Conservation (phyloP, 2,113 vertebrate species). For the Toxotes jaculatrix region DNA sequence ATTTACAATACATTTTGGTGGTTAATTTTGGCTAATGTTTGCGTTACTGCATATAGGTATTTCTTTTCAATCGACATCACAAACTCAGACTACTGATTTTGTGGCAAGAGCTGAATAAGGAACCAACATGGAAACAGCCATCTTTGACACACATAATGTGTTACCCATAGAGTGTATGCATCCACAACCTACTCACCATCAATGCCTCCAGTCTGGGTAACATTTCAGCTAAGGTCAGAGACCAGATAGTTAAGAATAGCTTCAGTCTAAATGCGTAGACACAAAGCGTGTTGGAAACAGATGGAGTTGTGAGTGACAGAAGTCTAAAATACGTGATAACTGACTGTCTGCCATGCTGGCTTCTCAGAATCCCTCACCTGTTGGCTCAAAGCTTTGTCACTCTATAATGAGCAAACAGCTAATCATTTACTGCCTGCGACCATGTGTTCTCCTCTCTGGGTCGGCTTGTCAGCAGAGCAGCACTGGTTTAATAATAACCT, state of each 20-base stretch:
- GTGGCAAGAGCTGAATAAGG: background rate
- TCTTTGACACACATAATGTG: conserved; percentile 8
- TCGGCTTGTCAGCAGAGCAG: background rate
- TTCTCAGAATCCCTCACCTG: conserved; percentile 56
- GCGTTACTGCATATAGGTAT: background rate
- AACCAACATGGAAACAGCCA: background rate
- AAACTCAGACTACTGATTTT: too few species aligned
- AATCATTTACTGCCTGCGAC: conserved; percentile 25
- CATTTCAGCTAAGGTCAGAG: conserved; percentile 45
- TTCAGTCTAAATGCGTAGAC: conserved; percentile 34
- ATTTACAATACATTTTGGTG: background rate
- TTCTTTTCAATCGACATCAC: background rate
- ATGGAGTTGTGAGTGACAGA: conserved; percentile 26
- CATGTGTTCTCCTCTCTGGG: conserved; percentile 5
- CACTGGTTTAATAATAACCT: conserved; percentile 47
- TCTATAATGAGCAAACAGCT: conserved; percentile 47
- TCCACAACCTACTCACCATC: conserved; percentile 1
- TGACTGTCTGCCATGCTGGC: background rate
- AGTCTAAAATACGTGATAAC: conserved; percentile 45
- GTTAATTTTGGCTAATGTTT: background rate
- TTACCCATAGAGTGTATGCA: conserved; percentile 31
- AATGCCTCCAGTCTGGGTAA: background rate
- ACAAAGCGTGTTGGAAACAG: conserved; percentile 7
- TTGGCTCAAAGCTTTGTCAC: conserved; percentile 41
- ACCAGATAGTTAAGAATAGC: conserved; percentile 52